A percentile compares a stretch with the other conserved stretches of the same genome.
These are phyloP conservation scores for Ardeotis arabs DNA, from an alignment of 2,113 vertebrate species.

Conservation along the genomic window DNA sequence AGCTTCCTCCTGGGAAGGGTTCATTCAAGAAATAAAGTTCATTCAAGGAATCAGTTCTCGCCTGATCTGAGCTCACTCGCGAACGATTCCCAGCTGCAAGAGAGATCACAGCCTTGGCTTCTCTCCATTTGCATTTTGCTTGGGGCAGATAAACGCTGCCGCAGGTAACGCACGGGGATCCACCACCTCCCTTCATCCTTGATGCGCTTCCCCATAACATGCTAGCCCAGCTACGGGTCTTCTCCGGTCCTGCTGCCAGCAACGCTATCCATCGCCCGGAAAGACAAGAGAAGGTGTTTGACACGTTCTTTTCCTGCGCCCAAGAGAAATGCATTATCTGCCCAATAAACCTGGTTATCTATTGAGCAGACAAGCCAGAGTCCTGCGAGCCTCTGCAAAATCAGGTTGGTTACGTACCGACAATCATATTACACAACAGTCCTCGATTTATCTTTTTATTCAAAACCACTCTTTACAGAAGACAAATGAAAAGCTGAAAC, in stretches of 20 bases:
- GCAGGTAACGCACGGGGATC: background rate
- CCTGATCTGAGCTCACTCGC: background rate
- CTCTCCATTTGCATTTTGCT: background rate
- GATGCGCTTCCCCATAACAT: rapidly evolving
- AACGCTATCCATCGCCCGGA: background rate
- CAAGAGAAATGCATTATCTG: background rate
- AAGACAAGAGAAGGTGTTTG: background rate
- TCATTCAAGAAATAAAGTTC: background rate
- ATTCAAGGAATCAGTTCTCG: background rate
- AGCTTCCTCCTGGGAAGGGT: background rate
- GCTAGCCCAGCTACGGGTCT: rapidly evolving
- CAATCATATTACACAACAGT: background rate
- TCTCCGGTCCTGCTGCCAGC: background rate
- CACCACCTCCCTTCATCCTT: background rate
- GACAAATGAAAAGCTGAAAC: constrained; percentile 57
- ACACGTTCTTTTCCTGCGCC: background rate
- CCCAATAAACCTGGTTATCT: constrained; percentile 37
- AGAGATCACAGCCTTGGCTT: background rate
- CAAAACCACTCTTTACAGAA: constrained; percentile 35
- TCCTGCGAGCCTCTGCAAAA: constrained; percentile 29
- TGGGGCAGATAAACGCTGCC: background rate
- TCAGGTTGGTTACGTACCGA: background rate
- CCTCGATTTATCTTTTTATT: constrained; percentile 28
- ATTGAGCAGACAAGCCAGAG: background rate
- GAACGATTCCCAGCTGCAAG: background rate